Conservation (phyloP, 2,113 vertebrate genomes). For the Girardinichthys multiradiatus region DNA sequence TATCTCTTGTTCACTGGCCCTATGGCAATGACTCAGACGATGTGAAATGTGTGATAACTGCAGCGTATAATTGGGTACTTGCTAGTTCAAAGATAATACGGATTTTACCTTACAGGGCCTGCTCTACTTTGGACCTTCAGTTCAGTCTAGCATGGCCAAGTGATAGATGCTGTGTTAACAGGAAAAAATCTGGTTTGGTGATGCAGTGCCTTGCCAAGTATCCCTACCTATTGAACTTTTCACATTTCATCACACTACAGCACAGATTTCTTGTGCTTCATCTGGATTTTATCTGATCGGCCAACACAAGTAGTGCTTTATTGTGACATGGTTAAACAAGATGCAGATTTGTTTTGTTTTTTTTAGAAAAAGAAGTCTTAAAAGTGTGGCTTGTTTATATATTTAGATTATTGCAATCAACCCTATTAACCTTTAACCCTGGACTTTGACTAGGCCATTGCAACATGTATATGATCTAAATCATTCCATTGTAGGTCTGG, state of each 20-base stretch:
- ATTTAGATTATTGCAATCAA: too few species aligned
- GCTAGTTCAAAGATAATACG: constrained; percentile 70
- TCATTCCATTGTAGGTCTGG: too few species aligned
- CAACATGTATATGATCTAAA: too few species aligned
- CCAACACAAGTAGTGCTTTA: neutral
- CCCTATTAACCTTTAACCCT: too few species aligned
- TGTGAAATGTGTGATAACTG: constrained; percentile 61
- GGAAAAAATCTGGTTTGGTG: constrained; percentile 44
- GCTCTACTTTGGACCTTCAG: constrained; percentile 63
- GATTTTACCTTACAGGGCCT: constrained; percentile 61
- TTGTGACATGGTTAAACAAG: too few species aligned
- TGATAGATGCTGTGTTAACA: constrained; percentile 32
- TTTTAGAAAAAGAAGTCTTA: too few species aligned
- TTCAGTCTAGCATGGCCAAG: constrained; percentile 27
- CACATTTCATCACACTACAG: neutral
- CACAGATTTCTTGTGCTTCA: neutral
- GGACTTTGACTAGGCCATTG: too few species aligned
- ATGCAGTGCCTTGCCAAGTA: neutral
- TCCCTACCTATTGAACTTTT: neutral
- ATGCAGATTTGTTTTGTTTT: too few species aligned
- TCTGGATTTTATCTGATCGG: neutral
- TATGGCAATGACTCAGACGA: constrained; percentile 54
- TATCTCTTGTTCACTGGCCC: constrained; percentile 51
- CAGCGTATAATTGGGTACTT: constrained; percentile 63
- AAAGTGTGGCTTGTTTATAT: too few species aligned